Evolutionary conservation across 2,113 vertebrate genomes (phyloP).

Genomic region (Gymnorhina tibicen): DNA sequence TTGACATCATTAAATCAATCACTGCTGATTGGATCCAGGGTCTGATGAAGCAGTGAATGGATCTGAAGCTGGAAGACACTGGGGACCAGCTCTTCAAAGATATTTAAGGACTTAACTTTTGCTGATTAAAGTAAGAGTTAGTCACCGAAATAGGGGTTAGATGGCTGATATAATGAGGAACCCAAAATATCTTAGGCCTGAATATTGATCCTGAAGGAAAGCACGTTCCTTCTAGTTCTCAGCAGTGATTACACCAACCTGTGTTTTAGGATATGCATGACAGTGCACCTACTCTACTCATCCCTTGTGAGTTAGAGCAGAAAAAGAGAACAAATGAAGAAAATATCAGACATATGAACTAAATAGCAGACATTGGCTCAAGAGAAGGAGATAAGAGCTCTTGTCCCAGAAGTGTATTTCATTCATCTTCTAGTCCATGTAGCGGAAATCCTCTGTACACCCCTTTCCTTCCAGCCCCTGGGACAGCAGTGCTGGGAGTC

Average conservation of each 20-base stretch:
- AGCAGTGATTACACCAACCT: neutral
- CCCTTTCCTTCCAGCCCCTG: neutral
- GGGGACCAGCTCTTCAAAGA: conserved; percentile 4
- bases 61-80: conserved; percentile 26
- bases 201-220: neutral
- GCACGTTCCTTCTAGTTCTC: neutral
- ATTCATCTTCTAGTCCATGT: neutral
- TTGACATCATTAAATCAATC: conserved; percentile 65
- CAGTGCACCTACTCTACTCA: neutral
- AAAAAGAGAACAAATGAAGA: neutral
- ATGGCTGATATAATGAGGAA: neutral
- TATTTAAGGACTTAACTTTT: conserved; percentile 17
- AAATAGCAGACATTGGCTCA: neutral
- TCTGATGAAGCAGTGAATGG: conserved; percentile 43
- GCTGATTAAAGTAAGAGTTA: conserved; percentile 47
- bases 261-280: neutral
- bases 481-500: neutral
- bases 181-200: neutral
- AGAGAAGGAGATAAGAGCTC: neutral
- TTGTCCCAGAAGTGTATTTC: neutral
- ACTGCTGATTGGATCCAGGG: conserved; percentile 53
- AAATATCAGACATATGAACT: neutral
- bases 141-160: neutral
- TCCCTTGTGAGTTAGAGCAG: too few species aligned
- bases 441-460: neutral